These are phyloP conservation scores for Psittacula derbiana DNA, from an alignment of 2,797 vertebrate genomes.

Conservation along the genomic window DNA sequence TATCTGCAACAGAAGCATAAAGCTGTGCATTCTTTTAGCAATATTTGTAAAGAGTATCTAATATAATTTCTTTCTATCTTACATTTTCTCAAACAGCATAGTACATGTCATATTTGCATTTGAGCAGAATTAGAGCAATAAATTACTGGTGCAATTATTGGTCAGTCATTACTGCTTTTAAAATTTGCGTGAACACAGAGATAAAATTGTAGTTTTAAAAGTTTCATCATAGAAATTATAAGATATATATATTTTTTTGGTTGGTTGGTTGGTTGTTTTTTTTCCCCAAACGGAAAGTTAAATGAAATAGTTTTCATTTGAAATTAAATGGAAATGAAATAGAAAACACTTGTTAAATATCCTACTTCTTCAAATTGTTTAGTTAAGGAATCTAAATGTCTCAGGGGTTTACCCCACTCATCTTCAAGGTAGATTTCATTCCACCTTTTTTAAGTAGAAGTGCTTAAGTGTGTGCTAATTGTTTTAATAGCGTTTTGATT, in stretches of 20 bases:
- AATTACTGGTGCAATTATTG: neutral
- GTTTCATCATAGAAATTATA: neutral
- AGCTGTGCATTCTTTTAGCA: slow-evolving; percentile 1
- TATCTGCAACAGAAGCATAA: neutral
- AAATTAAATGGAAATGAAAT: neutral
- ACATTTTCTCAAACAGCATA: neutral
- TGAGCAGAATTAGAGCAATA: slow-evolving; percentile 37
- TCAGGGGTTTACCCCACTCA: neutral
- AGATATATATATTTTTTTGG: neutral
- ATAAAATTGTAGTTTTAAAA: neutral
- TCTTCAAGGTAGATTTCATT: slow-evolving; percentile 18
- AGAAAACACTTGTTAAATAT: neutral
- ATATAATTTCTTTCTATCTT: slow-evolving; percentile 13
- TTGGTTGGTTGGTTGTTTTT: neutral
- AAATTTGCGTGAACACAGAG: slow-evolving; percentile 18
- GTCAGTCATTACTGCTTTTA: neutral
- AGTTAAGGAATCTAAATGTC: neutral
- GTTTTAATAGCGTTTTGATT: neutral
- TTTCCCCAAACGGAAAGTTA: neutral
- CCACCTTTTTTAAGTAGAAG: neutral
- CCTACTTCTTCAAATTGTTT: neutral
- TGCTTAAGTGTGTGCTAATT: neutral
- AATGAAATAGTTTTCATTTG: neutral
- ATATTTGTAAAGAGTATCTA: neutral
- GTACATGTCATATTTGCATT: neutral